These are phyloP conservation scores for Corythornis vintsioides DNA, from an alignment of 2,113 vertebrate species.

Conservation along the genomic window DNA sequence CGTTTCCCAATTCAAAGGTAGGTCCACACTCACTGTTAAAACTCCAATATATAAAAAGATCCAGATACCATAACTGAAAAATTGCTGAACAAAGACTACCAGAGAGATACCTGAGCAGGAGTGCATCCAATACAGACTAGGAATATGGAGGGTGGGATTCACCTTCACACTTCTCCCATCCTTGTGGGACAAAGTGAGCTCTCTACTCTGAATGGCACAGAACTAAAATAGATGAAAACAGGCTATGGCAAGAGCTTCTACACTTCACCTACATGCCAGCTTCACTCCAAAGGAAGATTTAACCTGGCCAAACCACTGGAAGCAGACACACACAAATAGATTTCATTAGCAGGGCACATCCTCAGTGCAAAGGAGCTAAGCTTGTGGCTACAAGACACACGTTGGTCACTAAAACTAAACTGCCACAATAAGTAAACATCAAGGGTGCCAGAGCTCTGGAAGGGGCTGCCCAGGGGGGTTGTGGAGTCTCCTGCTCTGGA, in stretches of 20 bases:
- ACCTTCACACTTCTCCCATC: not conserved
- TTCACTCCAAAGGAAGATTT: not conserved
- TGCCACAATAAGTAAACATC: fast-evolving
- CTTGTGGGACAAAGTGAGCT: not conserved
- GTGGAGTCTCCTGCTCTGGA: no score
- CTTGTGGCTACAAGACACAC: not conserved
- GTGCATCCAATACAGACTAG: not conserved
- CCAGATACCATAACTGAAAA: not conserved
- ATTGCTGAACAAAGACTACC: not conserved
- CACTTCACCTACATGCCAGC: not conserved
- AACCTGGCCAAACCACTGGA: not conserved
- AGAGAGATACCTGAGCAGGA: not conserved
- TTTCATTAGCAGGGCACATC: not conserved
- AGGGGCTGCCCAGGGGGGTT: no score
- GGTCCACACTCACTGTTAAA: fast-evolving
- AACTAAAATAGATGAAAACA: not conserved
- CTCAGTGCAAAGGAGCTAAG: not conserved
- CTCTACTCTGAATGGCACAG: not conserved
- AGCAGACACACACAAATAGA: not conserved
- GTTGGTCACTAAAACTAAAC: not conserved
- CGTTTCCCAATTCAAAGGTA: not conserved
- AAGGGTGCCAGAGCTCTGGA: no score
- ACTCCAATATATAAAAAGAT: not conserved
- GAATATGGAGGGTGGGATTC: not conserved
- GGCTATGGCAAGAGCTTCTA: not conserved